Evolutionary conservation across 2,888 invertebrate species (phyloP).

Genomic region (Endomychus coccineus): DNA sequence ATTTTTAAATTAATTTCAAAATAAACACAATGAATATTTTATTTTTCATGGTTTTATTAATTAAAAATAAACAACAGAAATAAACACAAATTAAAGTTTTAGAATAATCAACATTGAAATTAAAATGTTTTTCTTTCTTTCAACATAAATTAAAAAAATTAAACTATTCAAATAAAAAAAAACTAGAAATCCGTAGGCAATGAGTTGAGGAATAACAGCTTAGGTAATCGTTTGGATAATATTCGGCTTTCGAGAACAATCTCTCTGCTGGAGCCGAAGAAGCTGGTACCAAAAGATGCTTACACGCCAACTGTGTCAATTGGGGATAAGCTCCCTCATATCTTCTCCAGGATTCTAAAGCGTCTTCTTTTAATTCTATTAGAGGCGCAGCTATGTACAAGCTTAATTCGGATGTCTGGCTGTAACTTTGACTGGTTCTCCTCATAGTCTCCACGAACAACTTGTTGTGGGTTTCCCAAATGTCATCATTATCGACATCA

Average conservation of each 20-base stretch:
- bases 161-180: conserved; percentile 3
- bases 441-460: conserved; percentile 22
- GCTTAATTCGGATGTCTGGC: conserved; percentile 20
- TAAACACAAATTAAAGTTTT: no score
- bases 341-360: conserved; percentile 25
- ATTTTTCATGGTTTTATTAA: no score
- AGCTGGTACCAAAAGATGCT: conserved; percentile 22
- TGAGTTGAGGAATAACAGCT: conserved; percentile 22
- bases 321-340: conserved; percentile 15
- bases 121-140: no score
- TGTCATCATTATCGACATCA: conserved; percentile 4
- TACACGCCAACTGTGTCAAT: conserved; percentile 16
- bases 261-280: conserved; percentile 25
- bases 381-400: conserved; percentile 18
- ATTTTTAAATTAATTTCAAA: no score
- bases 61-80: no score
- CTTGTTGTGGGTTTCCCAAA: conserved; percentile 17
- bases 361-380: conserved; percentile 23
- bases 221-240: conserved; percentile 19
- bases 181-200: conserved; percentile 4
- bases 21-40: no score
- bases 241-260: conserved; percentile 20
- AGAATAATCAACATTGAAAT: no score
- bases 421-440: no score
- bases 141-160: no score